A percentile compares a stretch with the other conserved stretches of the same genome.
These are phyloP conservation scores for Chouioia cunea DNA, from an alignment of 2,888 invertebrate genomes.

Conservation along the genomic window DNA sequence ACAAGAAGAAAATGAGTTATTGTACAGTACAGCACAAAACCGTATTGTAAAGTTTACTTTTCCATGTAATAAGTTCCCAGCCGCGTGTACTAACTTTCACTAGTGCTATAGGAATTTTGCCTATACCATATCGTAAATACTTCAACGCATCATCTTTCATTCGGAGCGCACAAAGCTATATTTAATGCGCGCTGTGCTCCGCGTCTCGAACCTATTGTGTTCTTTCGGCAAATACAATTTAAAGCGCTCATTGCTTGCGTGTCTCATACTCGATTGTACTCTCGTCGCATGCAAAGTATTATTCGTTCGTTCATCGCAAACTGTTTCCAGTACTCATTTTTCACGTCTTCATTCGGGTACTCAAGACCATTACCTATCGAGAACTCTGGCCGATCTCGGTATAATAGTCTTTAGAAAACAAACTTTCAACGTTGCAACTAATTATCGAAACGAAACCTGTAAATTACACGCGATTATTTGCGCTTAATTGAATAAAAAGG, in stretches of 20 bases:
- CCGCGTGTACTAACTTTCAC: slow-evolving; percentile 34
- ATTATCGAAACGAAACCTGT: slow-evolving; percentile 23
- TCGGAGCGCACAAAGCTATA: not conserved
- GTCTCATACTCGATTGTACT: not conserved
- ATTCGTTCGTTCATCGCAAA: not conserved
- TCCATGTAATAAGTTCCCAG: slow-evolving; percentile 3
- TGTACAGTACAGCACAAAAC: not conserved
- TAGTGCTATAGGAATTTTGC: slow-evolving; percentile 24
- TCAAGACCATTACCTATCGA: no score
- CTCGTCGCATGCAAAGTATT: not conserved
- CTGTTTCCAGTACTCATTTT: slow-evolving; percentile 13
- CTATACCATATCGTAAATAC: slow-evolving; percentile 32
- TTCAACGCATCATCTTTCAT: slow-evolving; percentile 36
- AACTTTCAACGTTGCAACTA: not conserved
- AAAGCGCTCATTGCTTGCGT: not conserved
- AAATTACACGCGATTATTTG: slow-evolving; percentile 17
- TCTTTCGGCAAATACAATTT: slow-evolving; percentile 16
- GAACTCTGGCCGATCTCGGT: no score
- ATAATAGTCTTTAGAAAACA: slow-evolving; percentile 14
- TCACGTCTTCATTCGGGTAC: no score
- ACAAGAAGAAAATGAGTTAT: not conserved
- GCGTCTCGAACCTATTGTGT: no score
- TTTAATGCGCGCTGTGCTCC: not conserved
- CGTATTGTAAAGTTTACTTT: slow-evolving; percentile 25
- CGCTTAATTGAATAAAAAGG: slow-evolving; percentile 32